phyloP scores from a whole-genome alignment of 2,888 invertebrate genomes.

The Lapara coniferarum region DNA sequence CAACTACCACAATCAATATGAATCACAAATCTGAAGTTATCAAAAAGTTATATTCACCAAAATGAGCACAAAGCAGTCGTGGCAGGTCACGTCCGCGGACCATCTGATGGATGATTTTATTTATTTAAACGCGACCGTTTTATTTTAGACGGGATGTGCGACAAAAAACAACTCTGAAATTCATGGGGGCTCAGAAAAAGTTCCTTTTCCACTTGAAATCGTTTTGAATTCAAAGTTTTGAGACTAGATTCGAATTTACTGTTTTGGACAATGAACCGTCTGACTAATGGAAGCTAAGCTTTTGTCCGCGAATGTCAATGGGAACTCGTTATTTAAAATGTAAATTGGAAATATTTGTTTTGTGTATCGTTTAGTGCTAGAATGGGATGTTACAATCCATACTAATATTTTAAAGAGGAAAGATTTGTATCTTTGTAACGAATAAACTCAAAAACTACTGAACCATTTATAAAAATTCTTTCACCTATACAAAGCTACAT shows the following conservation, averaged over 20 bases:
- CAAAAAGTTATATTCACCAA: background rate
- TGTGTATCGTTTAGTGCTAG: background rate
- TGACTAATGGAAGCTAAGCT: background rate
- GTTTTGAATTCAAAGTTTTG: slow-evolving; percentile 15
- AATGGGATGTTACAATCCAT: too few species aligned
- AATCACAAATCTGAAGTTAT: background rate
- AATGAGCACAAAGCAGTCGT: background rate
- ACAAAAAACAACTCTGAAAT: slow-evolving; percentile 11
- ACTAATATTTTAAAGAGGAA: too few species aligned
- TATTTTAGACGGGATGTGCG: slow-evolving; percentile 23
- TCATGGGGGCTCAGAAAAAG: slow-evolving; percentile 9
- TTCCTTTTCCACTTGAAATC: slow-evolving; percentile 1
- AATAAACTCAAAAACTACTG: too few species aligned
- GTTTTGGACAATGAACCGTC: background rate
- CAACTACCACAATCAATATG: background rate
- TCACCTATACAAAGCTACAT: too few species aligned
- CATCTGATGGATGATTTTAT: slow-evolving; percentile 32
- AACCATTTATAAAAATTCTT: too few species aligned
- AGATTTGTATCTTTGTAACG: too few species aligned
- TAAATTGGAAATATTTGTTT: background rate
- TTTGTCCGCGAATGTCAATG: background rate
- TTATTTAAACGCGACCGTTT: slow-evolving; percentile 30
- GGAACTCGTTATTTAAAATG: background rate
- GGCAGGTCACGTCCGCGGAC: slow-evolving; percentile 35
- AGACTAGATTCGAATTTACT: background rate